Percentiles rank a stretch among this genome's conserved stretches.
phyloP scores from a whole-genome alignment of 2,113 vertebrate species.

The Varanus salvator region DNA sequence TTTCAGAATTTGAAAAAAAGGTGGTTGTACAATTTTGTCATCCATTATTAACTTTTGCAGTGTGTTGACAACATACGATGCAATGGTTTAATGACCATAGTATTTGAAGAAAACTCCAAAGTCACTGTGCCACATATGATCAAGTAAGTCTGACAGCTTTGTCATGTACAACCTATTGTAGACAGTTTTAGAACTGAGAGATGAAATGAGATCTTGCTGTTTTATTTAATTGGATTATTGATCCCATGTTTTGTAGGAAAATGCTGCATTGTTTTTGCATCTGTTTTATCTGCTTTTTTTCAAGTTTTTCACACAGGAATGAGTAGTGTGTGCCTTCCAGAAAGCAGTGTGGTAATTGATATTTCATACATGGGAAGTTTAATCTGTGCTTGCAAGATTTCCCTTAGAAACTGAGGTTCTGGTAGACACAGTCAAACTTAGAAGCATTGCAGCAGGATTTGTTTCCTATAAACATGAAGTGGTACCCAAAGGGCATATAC shows the following conservation, averaged over 20 bases:
- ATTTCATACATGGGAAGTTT: not conserved
- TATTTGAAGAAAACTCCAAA: slow-evolving; percentile 99
- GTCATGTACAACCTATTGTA: not conserved
- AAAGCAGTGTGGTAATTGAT: not conserved
- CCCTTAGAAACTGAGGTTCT: not conserved
- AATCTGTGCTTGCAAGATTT: not conserved
- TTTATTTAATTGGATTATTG: not conserved
- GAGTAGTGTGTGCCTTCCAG: not conserved
- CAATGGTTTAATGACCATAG: slow-evolving; percentile 98
- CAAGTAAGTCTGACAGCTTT: slow-evolving; percentile 85
- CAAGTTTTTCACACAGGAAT: not conserved
- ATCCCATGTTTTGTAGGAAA: not conserved
- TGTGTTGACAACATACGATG: slow-evolving; percentile 99
- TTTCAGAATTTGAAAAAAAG: accelerated
- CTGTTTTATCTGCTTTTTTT: not conserved
- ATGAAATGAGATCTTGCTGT: not conserved
- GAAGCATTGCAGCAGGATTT: no score
- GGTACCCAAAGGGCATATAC: not conserved
- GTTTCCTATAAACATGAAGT: not conserved
- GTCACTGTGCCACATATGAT: slow-evolving; percentile 99
- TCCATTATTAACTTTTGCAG: slow-evolving; percentile 76
- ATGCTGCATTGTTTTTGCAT: not conserved
- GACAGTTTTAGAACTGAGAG: not conserved
- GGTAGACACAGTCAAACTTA: not conserved
- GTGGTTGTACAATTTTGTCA: slow-evolving; percentile 18